These are phyloP conservation scores for Martes flavigula DNA, from an alignment of 2,797 vertebrate genomes.

Conservation along the genomic window DNA sequence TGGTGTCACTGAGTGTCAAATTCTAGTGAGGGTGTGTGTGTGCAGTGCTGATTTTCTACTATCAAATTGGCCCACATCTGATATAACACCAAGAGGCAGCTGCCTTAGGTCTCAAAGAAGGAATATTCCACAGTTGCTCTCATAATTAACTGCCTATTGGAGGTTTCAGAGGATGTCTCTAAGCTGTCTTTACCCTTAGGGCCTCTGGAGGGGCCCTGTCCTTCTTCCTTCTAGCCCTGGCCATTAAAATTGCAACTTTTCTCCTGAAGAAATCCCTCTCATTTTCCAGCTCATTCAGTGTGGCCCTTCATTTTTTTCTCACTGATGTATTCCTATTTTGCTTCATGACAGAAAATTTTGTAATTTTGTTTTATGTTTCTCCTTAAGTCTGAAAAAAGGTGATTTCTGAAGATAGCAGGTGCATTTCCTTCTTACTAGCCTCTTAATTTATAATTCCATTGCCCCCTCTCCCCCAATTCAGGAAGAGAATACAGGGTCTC, in stretches of 20 bases:
- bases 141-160: not conserved
- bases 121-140: not conserved
- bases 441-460: not conserved
- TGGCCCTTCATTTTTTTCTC: not conserved
- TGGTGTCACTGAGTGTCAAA: not conserved
- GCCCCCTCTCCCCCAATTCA: not conserved
- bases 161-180: not conserved
- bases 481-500: not conserved
- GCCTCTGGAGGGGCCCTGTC: not conserved
- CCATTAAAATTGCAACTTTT: not conserved
- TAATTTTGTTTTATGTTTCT: not conserved
- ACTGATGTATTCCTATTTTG: not conserved
- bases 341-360: not conserved
- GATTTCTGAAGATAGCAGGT: not conserved
- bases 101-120: not conserved
- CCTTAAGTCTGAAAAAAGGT: not conserved
- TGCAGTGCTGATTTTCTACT: not conserved
- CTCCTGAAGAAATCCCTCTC: not conserved
- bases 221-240: not conserved
- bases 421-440: not conserved
- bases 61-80: not conserved
- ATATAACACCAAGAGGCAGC: not conserved
- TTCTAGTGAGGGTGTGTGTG: not conserved
- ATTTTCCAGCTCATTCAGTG: not conserved
- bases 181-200: not conserved